Percentiles rank a stretch among this genome's conserved stretches.
Conservation (phyloP, 2,113 vertebrate species). For the Tachuris rubrigastra region DNA sequence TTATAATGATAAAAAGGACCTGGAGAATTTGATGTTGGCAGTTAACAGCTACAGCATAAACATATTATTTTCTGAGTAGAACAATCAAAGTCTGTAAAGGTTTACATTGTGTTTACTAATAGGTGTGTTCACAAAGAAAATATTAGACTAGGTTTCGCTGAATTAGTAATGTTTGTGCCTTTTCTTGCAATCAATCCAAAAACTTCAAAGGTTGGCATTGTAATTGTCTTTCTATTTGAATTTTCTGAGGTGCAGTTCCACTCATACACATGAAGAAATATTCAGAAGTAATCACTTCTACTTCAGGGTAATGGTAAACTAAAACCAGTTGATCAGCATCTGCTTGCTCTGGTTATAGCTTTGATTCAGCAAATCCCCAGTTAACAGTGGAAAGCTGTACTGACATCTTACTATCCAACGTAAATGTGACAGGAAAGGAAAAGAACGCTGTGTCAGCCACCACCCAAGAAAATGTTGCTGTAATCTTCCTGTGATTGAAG, state of each 20-base stretch:
- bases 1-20: neutral
- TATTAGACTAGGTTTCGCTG: neutral
- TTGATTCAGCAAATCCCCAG: neutral
- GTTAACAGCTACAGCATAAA: neutral
- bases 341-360: neutral
- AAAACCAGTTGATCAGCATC: neutral
- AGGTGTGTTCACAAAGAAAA: neutral
- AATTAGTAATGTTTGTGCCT: neutral
- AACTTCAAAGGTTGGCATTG: neutral
- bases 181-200: neutral
- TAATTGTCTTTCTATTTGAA: neutral
- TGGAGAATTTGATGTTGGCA: neutral
- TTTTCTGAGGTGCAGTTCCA: neutral
- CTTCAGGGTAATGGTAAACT: neutral
- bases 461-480: neutral
- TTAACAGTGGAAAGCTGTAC: neutral
- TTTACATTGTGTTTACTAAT: neutral
- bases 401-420: neutral
- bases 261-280: neutral
- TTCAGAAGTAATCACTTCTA: neutral
- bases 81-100: neutral
- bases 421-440: neutral
- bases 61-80: neutral
- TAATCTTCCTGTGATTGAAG: slow-evolving; percentile 19
- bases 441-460: neutral